These are phyloP conservation scores for Sebastes trivittatus DNA, from an alignment of 2,797 vertebrate genomes.

Conservation along the genomic window DNA sequence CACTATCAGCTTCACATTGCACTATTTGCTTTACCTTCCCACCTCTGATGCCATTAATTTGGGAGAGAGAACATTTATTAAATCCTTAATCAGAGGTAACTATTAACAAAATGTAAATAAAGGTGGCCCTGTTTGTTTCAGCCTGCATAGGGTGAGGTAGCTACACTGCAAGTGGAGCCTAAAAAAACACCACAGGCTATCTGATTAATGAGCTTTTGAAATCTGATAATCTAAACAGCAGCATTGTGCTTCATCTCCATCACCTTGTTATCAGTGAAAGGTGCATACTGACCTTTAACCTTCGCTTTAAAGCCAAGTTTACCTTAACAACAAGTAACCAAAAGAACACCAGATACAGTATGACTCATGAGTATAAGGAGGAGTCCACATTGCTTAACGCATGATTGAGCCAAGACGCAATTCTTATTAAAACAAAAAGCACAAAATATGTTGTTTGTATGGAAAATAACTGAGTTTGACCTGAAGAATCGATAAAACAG, in stretches of 20 bases:
- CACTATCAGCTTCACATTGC: neutral
- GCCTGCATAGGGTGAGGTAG: neutral
- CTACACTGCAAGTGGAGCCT: neutral
- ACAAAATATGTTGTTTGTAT: neutral
- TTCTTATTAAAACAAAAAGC: neutral
- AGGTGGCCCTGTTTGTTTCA: neutral
- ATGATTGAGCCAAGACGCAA: neutral
- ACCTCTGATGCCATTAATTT: neutral
- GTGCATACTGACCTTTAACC: slow-evolving; percentile 39
- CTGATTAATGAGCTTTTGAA: slow-evolving; percentile 17
- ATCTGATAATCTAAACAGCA: neutral
- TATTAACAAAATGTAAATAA: slow-evolving; percentile 5
- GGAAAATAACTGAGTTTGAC: neutral
- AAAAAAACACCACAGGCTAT: neutral
- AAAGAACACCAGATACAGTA: slow-evolving; percentile 5
- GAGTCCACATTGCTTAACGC: neutral
- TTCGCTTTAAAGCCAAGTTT: neutral
- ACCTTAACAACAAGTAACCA: slow-evolving; percentile 21
- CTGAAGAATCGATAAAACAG: neutral
- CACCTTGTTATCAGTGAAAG: slow-evolving; percentile 7
- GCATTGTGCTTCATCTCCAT: neutral
- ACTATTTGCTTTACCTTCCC: neutral
- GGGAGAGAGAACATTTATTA: neutral
- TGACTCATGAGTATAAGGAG: slow-evolving; percentile 32
- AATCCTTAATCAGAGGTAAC: neutral